Evolutionary conservation across 2,888 invertebrate genomes (phyloP).

Genomic region (Ellobium chinense): DNA sequence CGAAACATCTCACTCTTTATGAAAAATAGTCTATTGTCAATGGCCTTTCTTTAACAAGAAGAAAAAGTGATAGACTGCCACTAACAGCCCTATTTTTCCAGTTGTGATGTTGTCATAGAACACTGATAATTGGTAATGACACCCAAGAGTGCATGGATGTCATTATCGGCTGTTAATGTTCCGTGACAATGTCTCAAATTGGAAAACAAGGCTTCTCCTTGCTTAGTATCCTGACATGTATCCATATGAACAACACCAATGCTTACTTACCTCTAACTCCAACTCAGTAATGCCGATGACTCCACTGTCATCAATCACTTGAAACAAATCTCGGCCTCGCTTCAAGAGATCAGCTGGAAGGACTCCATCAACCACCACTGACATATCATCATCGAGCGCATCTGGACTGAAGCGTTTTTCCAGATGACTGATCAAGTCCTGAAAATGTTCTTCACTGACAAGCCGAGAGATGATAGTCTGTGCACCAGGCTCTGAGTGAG

Average conservation of each 20-base stretch:
- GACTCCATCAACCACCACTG: not conserved
- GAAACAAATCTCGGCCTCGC: constrained; percentile 1
- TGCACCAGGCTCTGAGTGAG: not conserved
- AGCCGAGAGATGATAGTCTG: not conserved
- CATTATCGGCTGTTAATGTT: no score
- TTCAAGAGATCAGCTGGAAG: constrained; percentile 6
- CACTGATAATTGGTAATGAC: no score
- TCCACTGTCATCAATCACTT: constrained; percentile 27
- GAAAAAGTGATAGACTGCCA: no score
- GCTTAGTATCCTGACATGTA: not conserved
- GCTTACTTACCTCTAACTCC: constrained; percentile 34
- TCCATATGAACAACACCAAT: not conserved
- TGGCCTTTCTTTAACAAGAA: no score
- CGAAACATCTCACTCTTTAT: no score
- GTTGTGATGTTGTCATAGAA: no score
- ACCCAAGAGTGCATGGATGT: no score
- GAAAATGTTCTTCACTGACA: not conserved
- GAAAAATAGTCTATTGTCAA: no score
- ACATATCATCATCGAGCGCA: not conserved
- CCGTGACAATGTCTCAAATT: no score
- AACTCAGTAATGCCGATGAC: constrained; percentile 31
- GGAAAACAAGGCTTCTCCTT: no score
- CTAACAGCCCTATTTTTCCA: no score
- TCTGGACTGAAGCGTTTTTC: constrained; percentile 23
- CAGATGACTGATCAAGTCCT: constrained; percentile 21